phyloP scores from a whole-genome alignment of 2,888 invertebrate species.

The Cancer borealis region DNA sequence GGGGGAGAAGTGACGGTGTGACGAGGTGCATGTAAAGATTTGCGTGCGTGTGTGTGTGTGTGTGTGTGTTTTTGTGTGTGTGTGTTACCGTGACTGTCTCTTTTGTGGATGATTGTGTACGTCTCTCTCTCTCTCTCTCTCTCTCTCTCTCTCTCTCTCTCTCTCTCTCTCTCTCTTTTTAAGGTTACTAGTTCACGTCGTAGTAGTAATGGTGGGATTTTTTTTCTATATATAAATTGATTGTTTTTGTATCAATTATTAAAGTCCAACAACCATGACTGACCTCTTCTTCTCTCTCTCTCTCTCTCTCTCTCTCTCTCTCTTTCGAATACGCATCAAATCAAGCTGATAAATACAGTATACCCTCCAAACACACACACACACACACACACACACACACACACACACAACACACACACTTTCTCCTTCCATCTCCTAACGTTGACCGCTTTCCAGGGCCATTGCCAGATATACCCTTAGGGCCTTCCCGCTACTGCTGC shows the following conservation, averaged over 20 bases:
- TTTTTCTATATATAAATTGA: background rate
- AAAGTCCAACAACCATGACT: background rate
- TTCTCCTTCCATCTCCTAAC: background rate
- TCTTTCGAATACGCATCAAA: background rate
- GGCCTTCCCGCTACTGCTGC: background rate
- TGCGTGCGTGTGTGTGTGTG: background rate
- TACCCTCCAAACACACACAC: background rate
- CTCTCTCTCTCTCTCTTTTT: background rate
- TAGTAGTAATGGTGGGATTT: background rate
- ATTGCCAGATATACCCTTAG: background rate
- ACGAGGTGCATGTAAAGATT: background rate
- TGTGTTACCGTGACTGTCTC: background rate
- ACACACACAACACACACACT: conserved; percentile 17
- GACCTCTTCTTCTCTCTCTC: background rate
- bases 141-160: background rate
- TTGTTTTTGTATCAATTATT: background rate
- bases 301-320: conserved; percentile 24
- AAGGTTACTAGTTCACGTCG: conserved; percentile 1
- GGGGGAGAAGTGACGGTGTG: background rate
- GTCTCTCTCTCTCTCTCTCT: background rate
- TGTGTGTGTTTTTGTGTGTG: conserved; percentile 23
- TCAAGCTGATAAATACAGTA: background rate
- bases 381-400: conserved; percentile 35
- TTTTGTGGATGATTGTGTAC: background rate
- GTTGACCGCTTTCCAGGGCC: conserved; percentile 42